Evolutionary conservation across 2,797 vertebrate genomes (phyloP).

Genomic region (Eulemur mongoz): DNA sequence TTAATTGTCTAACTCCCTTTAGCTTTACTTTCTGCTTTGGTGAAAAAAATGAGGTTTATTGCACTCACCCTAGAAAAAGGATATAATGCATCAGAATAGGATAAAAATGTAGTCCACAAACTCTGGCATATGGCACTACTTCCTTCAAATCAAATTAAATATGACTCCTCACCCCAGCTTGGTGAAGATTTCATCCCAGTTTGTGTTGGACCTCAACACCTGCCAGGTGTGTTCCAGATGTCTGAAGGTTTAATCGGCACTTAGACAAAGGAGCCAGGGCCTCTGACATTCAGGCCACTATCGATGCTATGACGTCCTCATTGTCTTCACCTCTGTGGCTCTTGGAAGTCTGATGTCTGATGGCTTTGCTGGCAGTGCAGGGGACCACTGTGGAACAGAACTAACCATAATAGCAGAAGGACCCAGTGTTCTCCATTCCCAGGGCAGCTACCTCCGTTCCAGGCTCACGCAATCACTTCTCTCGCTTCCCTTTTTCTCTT

Average conservation of each 20-base stretch:
- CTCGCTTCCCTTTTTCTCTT: not conserved
- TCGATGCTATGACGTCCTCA: not conserved
- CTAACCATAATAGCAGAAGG: accelerated
- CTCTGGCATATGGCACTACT: not conserved
- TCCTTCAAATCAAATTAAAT: not conserved
- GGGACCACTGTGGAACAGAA: accelerated
- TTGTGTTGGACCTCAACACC: not conserved
- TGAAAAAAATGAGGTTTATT: not conserved
- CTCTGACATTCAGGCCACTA: not conserved
- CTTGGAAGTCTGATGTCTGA: not conserved
- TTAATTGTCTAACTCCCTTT: not conserved
- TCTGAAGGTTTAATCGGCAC: not conserved
- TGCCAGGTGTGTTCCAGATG: not conserved
- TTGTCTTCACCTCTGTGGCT: not conserved
- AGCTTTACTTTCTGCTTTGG: not conserved
- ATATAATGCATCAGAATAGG: too few species aligned
- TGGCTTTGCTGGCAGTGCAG: not conserved
- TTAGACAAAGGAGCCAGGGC: not conserved
- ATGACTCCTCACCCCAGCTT: not conserved
- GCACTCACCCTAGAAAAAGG: not conserved
- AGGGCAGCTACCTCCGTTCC: accelerated
- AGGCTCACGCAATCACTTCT: accelerated
- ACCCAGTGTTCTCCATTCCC: too few species aligned
- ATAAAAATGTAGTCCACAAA: not conserved
- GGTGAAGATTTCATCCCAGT: not conserved